These are phyloP conservation scores for Zeuzera pyrina DNA, from an alignment of 2,888 invertebrate genomes.

Conservation along the genomic window DNA sequence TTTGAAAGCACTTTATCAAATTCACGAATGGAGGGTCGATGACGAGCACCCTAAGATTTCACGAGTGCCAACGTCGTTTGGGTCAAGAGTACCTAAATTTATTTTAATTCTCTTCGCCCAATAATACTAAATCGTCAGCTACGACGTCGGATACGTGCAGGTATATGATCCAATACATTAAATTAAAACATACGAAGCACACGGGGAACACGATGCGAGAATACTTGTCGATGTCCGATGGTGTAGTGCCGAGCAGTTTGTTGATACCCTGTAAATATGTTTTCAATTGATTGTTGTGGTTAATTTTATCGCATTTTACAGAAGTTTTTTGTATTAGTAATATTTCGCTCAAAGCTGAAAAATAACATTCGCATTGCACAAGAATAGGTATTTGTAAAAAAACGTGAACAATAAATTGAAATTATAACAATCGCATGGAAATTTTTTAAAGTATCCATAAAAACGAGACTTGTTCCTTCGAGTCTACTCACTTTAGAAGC, in stretches of 20 bases:
- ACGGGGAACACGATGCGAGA: conserved; percentile 98
- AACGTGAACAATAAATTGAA: too few species aligned
- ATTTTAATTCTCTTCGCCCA: conserved; percentile 77
- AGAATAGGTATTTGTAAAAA: too few species aligned
- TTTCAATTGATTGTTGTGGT: not conserved
- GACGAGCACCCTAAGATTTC: conserved; percentile 24
- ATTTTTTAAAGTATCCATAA: too few species aligned
- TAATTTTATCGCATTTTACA: too few species aligned
- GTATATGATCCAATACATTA: conserved; percentile 98
- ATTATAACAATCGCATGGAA: too few species aligned
- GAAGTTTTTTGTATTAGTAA: too few species aligned
- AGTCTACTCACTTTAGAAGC: conserved; percentile 83
- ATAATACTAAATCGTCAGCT: conserved; percentile 91
- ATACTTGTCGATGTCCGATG: conserved; percentile 99
- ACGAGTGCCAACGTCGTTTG: conserved; percentile 4
- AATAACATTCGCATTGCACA: too few species aligned
- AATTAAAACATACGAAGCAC: conserved; percentile 98
- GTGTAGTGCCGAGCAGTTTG: conserved; percentile 92
- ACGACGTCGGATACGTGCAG: conserved; percentile 96
- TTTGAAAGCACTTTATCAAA: not conserved
- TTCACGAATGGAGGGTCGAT: conserved; percentile 19
- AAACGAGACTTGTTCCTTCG: too few species aligned
- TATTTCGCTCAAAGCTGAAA: too few species aligned
- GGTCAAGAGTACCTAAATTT: conserved; percentile 24
- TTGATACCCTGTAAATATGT: conserved; percentile 80